Conservation (phyloP, 2,113 vertebrate genomes). For the Anguilla rostrata region DNA sequence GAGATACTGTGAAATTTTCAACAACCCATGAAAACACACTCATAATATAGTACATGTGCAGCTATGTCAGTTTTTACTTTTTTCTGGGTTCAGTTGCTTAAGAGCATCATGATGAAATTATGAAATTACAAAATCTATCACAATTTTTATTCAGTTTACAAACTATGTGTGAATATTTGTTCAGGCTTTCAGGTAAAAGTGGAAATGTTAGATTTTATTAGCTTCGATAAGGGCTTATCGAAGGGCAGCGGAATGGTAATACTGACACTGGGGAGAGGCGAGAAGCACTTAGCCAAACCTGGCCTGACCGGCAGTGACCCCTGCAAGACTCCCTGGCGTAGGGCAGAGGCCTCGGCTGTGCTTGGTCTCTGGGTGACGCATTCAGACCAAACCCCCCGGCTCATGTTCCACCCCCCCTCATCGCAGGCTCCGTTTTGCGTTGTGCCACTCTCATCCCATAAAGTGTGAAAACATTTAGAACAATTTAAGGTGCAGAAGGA, state of each 20-base stretch:
- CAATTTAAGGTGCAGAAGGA: conserved; percentile 1
- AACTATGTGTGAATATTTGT: background rate
- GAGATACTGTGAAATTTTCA: no score
- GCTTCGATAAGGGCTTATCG: background rate
- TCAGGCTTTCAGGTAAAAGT: conserved; percentile 5
- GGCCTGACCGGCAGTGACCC: background rate
- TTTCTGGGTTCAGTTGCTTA: no score
- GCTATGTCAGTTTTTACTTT: no score
- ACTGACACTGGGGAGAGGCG: background rate
- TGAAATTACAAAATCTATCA: no score
- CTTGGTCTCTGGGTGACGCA: conserved; percentile 20
- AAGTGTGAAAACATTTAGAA: conserved; percentile 23
- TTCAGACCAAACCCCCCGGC: conserved; percentile 23
- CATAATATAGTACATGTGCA: no score
- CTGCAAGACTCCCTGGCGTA: background rate
- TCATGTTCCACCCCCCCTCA: conserved; percentile 27
- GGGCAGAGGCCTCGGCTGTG: background rate
- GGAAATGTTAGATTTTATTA: background rate
- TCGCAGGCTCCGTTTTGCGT: conserved; percentile 24
- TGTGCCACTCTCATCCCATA: background rate
- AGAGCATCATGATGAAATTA: no score
- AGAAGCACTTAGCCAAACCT: background rate
- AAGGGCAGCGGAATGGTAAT: background rate
- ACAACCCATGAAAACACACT: no score
- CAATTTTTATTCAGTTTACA: no score